Conservation (phyloP, 2,797 vertebrate genomes). For the Periophthalmus magnuspinnatus region DNA sequence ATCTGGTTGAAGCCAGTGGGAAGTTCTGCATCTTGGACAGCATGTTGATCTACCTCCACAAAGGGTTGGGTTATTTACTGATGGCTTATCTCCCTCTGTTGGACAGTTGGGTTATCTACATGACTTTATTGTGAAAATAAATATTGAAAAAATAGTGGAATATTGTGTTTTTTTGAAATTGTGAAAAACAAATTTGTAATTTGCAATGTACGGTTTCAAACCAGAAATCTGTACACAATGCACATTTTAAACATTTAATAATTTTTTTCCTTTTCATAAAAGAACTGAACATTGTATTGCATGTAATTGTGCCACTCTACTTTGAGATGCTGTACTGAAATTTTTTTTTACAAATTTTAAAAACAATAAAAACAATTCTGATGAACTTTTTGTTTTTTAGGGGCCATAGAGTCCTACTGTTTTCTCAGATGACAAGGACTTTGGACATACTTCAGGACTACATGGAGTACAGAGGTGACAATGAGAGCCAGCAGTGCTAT, state of each 20-base stretch:
- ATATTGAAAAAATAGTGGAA: too few species aligned
- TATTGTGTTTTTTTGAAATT: neutral
- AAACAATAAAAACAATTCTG: neutral
- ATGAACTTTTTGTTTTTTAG: constrained; percentile 64
- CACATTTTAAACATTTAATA: too few species aligned
- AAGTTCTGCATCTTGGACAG: constrained; percentile 88
- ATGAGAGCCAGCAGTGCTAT: too few species aligned
- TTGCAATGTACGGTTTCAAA: too few species aligned
- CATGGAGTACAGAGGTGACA: constrained; percentile 87
- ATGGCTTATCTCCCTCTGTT: constrained; percentile 35
- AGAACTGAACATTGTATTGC: too few species aligned
- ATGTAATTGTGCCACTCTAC: neutral
- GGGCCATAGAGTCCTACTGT: constrained; percentile 87
- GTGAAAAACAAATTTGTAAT: neutral
- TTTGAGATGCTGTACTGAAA: neutral
- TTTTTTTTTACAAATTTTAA: too few species aligned
- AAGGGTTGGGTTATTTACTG: constrained; percentile 68
- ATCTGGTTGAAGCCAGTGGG: constrained; percentile 90
- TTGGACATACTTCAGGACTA: constrained; percentile 94
- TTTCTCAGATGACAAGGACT: constrained; percentile 93
- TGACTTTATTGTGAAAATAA: neutral
- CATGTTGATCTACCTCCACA: constrained; percentile 81
- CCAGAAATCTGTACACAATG: neutral
- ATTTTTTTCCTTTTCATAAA: too few species aligned
- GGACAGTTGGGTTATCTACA: constrained; percentile 9